These are phyloP conservation scores for Megamerina dolium DNA, from an alignment of 2,888 invertebrate species.

Conservation along the genomic window DNA sequence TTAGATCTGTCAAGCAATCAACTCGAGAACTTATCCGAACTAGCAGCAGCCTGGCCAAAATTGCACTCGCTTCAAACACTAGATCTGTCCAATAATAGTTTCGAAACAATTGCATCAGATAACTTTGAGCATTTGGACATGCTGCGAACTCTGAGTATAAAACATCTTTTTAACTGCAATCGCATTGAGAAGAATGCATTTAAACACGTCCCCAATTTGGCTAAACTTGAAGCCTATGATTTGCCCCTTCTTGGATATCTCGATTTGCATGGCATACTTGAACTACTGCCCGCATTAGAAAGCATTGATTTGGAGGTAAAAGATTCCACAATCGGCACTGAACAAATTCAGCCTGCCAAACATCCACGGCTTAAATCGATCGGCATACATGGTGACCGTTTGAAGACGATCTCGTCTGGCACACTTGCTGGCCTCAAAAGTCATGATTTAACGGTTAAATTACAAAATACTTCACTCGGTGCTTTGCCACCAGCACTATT, in stretches of 20 bases:
- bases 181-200: constrained; percentile 80
- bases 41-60: constrained; percentile 64
- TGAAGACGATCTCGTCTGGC: constrained; percentile 74
- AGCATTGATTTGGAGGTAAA: constrained; percentile 79
- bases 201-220: constrained; percentile 63
- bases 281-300: constrained; percentile 67
- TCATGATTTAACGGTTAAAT: constrained; percentile 62
- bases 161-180: constrained; percentile 61
- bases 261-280: constrained; percentile 79
- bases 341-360: constrained; percentile 71
- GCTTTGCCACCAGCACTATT: constrained; percentile 74
- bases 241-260: constrained; percentile 77
- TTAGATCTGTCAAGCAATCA: constrained; percentile 73
- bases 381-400: constrained; percentile 66
- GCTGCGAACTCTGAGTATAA: constrained; percentile 60
- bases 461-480: constrained; percentile 75
- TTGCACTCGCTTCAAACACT: constrained; percentile 65
- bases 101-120: constrained; percentile 66
- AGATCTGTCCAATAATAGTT: constrained; percentile 80
- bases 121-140: constrained; percentile 69
- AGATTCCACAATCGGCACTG: constrained; percentile 72
- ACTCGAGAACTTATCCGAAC: constrained; percentile 55
- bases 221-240: constrained; percentile 64
- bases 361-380: constrained; percentile 72
- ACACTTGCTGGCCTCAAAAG: constrained; percentile 77